Conservation (phyloP, 37 sponge, comb jelly and placozoan genomes). For the Chondrosia reniformis region DNA sequence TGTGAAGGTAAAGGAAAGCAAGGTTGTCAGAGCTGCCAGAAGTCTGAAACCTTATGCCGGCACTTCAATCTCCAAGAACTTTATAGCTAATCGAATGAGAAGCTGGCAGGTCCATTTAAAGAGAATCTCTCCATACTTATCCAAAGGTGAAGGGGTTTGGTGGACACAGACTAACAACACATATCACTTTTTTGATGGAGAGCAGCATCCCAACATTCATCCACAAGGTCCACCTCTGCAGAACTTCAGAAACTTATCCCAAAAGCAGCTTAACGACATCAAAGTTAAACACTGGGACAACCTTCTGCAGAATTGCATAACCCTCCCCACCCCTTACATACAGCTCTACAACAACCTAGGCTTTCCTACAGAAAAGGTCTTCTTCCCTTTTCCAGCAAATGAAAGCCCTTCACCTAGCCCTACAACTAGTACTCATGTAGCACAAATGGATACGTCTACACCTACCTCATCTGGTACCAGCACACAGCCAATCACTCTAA, state of each 20-base stretch:
- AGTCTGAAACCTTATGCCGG: not conserved
- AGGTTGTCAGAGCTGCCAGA: not conserved
- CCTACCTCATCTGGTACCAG: too few species aligned
- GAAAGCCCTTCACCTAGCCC: too few species aligned
- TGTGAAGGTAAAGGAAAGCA: not conserved
- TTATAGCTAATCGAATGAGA: not conserved
- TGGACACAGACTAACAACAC: not conserved
- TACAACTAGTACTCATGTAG: too few species aligned
- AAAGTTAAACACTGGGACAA: not conserved
- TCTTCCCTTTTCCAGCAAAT: not conserved
- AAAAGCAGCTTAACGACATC: not conserved
- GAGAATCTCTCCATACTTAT: conserved; percentile 3
- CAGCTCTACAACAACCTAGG: conserved; percentile 16
- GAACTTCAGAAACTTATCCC: not conserved
- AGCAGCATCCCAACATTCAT: not conserved
- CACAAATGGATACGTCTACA: too few species aligned
- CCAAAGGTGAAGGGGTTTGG: conserved; percentile 12
- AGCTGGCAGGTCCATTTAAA: conserved; percentile 29
- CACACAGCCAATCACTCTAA: too few species aligned
- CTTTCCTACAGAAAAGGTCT: not conserved
- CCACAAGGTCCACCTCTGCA: conserved; percentile 16
- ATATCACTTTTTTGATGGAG: conserved; percentile 14
- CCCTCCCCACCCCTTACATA: conserved; percentile 16
- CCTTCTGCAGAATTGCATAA: not conserved
- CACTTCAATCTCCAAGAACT: not conserved